These are phyloP conservation scores for Nothoprocta pentlandii DNA, from an alignment of 2,113 vertebrate genomes.

Conservation along the genomic window DNA sequence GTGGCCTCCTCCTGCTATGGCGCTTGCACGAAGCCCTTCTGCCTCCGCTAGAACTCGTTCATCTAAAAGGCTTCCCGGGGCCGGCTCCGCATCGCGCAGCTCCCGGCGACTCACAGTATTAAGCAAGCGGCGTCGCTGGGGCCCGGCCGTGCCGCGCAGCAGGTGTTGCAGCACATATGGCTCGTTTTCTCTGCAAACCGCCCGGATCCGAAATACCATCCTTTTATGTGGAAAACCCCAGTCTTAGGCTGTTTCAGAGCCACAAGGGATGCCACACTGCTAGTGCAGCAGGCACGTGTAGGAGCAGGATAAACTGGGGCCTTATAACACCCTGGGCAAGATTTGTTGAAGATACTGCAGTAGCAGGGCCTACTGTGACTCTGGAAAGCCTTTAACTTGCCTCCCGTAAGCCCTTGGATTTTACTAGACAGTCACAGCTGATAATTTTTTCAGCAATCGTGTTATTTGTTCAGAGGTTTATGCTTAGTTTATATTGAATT, in stretches of 20 bases:
- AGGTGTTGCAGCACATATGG: conserved; percentile 61
- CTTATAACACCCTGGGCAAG: not conserved
- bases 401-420: not conserved
- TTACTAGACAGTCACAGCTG: not conserved
- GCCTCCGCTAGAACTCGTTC: not conserved
- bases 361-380: not conserved
- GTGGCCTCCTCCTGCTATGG: accelerated
- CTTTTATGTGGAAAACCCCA: not conserved
- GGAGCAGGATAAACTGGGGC: accelerated
- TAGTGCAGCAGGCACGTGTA: not conserved
- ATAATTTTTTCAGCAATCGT: not conserved
- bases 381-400: conserved; percentile 5
- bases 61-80: too few species aligned
- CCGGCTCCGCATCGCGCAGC: accelerated
- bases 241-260: conserved; percentile 18
- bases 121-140: not conserved
- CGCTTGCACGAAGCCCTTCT: not conserved
- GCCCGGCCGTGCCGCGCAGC: conserved; percentile 20
- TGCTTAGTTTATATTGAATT: not conserved
- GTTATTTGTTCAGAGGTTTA: not conserved
- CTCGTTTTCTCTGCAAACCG: conserved; percentile 62
- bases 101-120: not conserved
- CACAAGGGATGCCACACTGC: not conserved
- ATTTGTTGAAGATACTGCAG: not conserved
- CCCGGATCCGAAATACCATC: conserved; percentile 57